Evolutionary conservation across 2,113 vertebrate species (phyloP).

Genomic region (Phyllostomus discolor): DNA sequence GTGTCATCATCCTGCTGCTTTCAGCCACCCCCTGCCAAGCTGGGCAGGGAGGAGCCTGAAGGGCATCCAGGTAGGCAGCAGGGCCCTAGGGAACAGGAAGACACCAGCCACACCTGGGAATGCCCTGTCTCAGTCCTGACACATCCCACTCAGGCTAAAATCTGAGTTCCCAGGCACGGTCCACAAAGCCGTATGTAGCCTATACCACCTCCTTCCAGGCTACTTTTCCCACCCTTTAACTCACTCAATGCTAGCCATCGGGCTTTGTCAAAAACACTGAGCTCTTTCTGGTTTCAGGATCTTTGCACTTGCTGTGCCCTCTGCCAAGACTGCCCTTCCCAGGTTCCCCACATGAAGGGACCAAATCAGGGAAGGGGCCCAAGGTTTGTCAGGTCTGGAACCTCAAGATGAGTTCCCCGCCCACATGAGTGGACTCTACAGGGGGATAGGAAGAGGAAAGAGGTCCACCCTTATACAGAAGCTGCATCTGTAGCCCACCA

Average conservation of each 20-base stretch:
- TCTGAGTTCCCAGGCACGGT: neutral
- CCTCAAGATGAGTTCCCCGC: neutral
- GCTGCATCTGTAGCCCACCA: neutral
- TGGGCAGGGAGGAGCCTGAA: neutral
- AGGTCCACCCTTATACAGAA: neutral
- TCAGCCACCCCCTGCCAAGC: neutral
- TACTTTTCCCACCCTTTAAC: neutral
- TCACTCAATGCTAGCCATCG: neutral
- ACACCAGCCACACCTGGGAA: neutral
- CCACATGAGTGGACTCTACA: neutral
- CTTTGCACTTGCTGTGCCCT: neutral
- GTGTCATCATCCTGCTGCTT: neutral
- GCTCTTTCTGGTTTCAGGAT: neutral
- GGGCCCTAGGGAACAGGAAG: neutral
- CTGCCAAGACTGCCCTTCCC: neutral
- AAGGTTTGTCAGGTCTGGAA: neutral
- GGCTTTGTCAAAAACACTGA: neutral
- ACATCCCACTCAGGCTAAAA: neutral
- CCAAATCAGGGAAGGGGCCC: neutral
- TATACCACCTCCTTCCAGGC: neutral
- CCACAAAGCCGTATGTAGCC: neutral
- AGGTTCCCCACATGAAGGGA: neutral
- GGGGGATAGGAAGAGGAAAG: fast-evolving
- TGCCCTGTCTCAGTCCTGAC: neutral
- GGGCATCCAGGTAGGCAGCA: neutral